Evolutionary conservation across 2,113 vertebrate genomes (phyloP).

Genomic region (Hydropotes inermis): DNA sequence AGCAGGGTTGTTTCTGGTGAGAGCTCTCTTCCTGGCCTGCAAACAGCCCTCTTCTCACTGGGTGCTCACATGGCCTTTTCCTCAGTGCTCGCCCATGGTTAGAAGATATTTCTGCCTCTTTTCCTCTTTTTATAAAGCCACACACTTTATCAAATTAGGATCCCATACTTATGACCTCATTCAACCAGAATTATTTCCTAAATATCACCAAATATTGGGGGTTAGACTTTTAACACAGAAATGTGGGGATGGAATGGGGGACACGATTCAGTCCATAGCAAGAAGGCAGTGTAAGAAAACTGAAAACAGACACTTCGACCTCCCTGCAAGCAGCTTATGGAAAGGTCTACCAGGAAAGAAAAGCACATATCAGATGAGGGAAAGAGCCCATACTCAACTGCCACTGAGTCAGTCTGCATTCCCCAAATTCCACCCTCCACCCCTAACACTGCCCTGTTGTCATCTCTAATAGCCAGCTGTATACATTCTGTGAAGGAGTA

Average conservation of each 20-base stretch:
- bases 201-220: neutral
- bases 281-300: neutral
- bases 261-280: neutral
- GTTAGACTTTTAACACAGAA: neutral
- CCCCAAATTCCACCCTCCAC: neutral
- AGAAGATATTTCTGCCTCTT: neutral
- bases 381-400: neutral
- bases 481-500: neutral
- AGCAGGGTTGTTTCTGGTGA: neutral
- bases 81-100: neutral
- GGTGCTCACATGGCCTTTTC: neutral
- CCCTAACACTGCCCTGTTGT: neutral
- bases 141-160: neutral
- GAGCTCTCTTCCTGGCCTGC: neutral
- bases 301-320: neutral
- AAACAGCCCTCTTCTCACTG: neutral
- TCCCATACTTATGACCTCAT: neutral
- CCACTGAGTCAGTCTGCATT: neutral
- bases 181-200: neutral
- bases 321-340: neutral
- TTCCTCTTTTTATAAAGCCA: neutral
- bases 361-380: neutral
- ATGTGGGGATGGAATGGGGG: neutral
- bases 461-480: neutral
- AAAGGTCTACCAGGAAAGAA: neutral